These are phyloP conservation scores for Sylvia borin DNA, from an alignment of 2,797 vertebrate species.

Conservation along the genomic window DNA sequence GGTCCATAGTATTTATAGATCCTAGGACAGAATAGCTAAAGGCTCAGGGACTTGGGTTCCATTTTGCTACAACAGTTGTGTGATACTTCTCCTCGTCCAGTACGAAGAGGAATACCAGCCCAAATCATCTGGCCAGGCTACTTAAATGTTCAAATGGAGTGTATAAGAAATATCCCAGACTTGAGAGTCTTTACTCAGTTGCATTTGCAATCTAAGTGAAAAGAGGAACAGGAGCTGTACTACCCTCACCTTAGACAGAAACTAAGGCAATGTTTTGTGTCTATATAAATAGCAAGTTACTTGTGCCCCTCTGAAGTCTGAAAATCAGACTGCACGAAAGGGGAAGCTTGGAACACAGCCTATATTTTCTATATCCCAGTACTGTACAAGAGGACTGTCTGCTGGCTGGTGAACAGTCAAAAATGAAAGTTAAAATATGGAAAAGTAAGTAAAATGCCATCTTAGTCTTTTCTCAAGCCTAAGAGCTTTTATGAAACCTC, in stretches of 20 bases:
- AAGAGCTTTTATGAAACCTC: constrained; percentile 17
- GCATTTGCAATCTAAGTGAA: not conserved
- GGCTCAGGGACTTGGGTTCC: not conserved
- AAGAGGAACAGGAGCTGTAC: not conserved
- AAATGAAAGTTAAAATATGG: not conserved
- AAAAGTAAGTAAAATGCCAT: constrained; percentile 15
- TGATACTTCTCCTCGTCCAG: not conserved
- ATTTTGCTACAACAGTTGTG: not conserved
- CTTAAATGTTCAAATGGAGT: not conserved
- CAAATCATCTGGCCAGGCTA: not conserved
- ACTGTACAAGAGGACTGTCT: not conserved
- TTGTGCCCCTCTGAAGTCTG: not conserved
- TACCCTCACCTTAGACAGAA: not conserved
- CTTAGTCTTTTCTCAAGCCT: not conserved
- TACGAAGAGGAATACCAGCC: not conserved
- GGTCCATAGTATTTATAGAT: not conserved
- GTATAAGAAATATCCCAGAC: not conserved
- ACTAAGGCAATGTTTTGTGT: not conserved
- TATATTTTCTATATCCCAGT: not conserved
- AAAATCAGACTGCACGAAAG: not conserved
- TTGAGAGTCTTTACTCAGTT: not conserved
- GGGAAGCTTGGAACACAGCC: not conserved
- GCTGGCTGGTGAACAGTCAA: not conserved
- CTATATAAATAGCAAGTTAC: not conserved
- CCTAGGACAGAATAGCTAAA: not conserved